phyloP scores from a whole-genome alignment of 2,797 vertebrate species.

The Xyrichtys novacula region DNA sequence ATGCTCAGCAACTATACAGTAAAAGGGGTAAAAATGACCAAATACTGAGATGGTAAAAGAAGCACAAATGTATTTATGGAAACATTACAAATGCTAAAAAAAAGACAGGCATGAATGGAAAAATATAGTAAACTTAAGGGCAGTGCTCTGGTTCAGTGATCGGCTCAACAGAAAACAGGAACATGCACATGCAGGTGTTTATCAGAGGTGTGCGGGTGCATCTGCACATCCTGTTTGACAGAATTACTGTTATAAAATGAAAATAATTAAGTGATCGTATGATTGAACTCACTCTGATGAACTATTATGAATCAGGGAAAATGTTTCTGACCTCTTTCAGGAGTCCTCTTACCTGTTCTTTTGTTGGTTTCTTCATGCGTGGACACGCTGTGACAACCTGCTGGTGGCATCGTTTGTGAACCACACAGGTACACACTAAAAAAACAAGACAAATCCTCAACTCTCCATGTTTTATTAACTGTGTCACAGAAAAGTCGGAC shows the following conservation, averaged over 20 bases:
- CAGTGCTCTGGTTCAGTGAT: slow-evolving; percentile 56
- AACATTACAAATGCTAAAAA: background rate
- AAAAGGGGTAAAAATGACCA: background rate
- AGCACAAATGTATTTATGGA: slow-evolving; percentile 15
- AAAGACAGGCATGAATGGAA: slow-evolving; percentile 11
- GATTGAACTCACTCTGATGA: background rate
- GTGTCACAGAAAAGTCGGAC: slow-evolving; percentile 1
- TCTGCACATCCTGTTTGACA: background rate
- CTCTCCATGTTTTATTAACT: background rate
- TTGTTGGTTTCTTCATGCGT: slow-evolving; percentile 90
- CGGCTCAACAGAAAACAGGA: slow-evolving; percentile 64
- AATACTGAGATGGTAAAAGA: background rate
- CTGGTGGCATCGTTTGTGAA: slow-evolving; percentile 98
- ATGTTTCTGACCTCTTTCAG: background rate
- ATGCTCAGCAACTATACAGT: slow-evolving; percentile 21
- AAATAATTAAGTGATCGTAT: background rate
- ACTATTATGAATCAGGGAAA: background rate
- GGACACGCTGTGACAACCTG: slow-evolving; percentile 95
- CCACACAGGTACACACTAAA: slow-evolving; percentile 96
- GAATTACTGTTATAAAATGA: background rate
- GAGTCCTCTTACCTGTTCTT: slow-evolving; percentile 85
- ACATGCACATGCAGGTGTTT: slow-evolving; percentile 59
- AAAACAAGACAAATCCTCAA: slow-evolving; percentile 6
- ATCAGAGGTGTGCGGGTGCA: slow-evolving; percentile 14
- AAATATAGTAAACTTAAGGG: background rate